Evolutionary conservation across 2,797 vertebrate genomes (phyloP).

Genomic region (Hydrophis major): DNA sequence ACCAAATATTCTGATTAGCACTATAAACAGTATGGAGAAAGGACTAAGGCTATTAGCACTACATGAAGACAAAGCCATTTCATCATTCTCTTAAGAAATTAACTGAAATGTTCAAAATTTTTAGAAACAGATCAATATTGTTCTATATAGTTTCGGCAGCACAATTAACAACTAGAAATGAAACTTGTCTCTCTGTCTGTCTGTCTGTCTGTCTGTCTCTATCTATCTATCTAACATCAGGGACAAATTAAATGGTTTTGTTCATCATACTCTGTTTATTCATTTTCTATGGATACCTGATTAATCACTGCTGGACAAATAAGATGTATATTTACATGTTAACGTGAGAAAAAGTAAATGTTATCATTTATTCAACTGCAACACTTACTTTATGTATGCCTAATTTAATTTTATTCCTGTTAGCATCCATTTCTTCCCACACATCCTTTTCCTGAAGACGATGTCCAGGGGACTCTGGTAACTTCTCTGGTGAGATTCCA

Average conservation of each 20-base stretch:
- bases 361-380: background rate
- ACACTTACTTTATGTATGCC: constrained; percentile 83
- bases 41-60: background rate
- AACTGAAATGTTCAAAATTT: background rate
- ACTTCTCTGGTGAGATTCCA: constrained; percentile 78
- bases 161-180: background rate
- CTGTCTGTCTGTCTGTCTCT: too few species aligned
- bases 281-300: background rate
- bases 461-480: constrained; percentile 80
- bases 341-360: background rate
- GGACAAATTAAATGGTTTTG: background rate
- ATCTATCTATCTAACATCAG: too few species aligned
- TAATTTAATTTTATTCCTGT: constrained; percentile 87
- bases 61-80: background rate
- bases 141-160: background rate
- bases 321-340: background rate
- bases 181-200: background rate
- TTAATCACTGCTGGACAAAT: background rate
- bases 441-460: constrained; percentile 92
- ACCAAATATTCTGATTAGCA: background rate
- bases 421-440: constrained; percentile 97
- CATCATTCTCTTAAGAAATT: background rate
- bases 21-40: background rate
- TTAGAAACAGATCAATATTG: background rate
- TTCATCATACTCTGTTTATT: background rate